Conservation (phyloP, 2,888 invertebrate species). For the Macrophya annulata region DNA sequence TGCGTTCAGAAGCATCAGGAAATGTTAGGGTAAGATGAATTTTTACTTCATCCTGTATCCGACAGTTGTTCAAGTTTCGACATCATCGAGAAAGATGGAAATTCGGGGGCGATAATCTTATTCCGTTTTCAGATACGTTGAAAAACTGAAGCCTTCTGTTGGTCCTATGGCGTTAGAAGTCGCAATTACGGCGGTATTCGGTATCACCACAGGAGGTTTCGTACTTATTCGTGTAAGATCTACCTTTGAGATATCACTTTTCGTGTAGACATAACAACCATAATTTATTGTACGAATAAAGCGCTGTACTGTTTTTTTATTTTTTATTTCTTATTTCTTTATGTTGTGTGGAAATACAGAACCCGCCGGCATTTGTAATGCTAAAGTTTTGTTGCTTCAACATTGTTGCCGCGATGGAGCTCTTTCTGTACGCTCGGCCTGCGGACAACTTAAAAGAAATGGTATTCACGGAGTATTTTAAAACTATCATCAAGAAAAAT, state of each 20-base stretch:
- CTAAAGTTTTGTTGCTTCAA: constrained; percentile 63
- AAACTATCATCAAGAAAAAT: neutral
- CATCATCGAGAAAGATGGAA: neutral
- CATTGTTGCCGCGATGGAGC: constrained; percentile 66
- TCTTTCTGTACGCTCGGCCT: constrained; percentile 70
- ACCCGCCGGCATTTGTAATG: neutral
- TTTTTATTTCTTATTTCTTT: too few species aligned
- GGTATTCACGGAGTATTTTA: constrained; percentile 61
- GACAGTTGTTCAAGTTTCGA: neutral
- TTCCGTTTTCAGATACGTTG: constrained; percentile 46
- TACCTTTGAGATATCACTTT: neutral
- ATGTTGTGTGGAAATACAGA: neutral
- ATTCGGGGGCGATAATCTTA: neutral
- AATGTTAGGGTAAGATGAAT: constrained; percentile 64
- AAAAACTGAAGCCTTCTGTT: neutral
- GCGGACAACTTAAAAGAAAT: constrained; percentile 68
- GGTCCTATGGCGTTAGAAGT: neutral
- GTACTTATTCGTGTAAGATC: constrained; percentile 27
- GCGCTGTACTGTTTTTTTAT: neutral
- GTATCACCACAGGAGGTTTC: constrained; percentile 30
- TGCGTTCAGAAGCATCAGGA: constrained; percentile 67
- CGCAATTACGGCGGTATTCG: neutral
- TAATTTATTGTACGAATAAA: neutral
- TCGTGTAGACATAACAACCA: neutral
- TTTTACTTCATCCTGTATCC: neutral